Percentiles rank a stretch among this genome's conserved stretches.
phyloP scores from a whole-genome alignment of 2,797 vertebrate genomes.

The Gallinago stenura region DNA sequence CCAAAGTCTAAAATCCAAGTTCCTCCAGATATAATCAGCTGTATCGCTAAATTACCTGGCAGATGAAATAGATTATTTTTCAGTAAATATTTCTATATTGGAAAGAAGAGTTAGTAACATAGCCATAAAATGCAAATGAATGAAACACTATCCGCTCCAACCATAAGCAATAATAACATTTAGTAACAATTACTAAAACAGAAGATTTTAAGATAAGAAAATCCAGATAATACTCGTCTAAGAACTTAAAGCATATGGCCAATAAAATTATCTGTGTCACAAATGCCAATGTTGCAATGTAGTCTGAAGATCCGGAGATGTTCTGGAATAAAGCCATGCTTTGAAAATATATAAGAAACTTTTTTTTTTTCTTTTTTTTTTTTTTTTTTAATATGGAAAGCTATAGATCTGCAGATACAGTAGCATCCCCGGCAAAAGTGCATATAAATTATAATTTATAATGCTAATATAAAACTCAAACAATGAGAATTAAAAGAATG shows the following conservation, averaged over 20 bases:
- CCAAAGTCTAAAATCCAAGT: background rate
- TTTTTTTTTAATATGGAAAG: background rate
- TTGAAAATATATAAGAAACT: background rate
- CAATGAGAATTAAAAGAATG: background rate
- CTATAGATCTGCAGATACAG: background rate
- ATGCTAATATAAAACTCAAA: background rate
- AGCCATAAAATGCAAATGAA: background rate
- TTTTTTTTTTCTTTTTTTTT: rapidly evolving
- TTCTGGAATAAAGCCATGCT: background rate
- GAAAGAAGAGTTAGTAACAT: background rate
- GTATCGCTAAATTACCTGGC: background rate
- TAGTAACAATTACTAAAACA: background rate
- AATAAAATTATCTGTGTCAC: background rate
- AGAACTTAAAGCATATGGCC: background rate
- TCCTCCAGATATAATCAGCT: background rate
- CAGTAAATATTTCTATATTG: background rate
- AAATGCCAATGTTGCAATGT: background rate
- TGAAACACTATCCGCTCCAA: background rate
- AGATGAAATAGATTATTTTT: background rate
- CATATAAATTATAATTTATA: background rate
- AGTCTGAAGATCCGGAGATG: background rate
- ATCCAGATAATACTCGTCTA: background rate
- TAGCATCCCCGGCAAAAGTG: background rate
- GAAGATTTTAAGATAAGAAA: background rate
- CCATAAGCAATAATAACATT: background rate